Evolutionary conservation across 2,888 invertebrate species (phyloP).

Genomic region (Atethmia centrago): DNA sequence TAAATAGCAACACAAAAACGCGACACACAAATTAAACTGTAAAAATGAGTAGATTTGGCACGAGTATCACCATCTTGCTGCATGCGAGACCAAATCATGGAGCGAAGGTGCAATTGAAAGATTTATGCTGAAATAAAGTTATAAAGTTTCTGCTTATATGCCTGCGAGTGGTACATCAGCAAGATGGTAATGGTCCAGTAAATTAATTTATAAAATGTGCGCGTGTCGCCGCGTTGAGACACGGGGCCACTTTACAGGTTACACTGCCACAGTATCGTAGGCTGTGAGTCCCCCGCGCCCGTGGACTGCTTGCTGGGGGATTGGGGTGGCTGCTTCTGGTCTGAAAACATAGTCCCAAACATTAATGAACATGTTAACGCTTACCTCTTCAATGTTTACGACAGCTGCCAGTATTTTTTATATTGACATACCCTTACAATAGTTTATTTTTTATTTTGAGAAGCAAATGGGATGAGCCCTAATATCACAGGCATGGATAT

Average conservation of each 20-base stretch:
- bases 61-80: slow-evolving; percentile 82
- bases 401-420: slow-evolving; percentile 16
- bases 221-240: slow-evolving; percentile 66
- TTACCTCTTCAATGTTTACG: slow-evolving; percentile 9
- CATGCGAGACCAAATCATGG: slow-evolving; percentile 68
- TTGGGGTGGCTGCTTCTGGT: slow-evolving; percentile 96
- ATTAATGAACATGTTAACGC: not conserved
- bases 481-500: slow-evolving; percentile 33
- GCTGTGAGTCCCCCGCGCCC: slow-evolving; percentile 97
- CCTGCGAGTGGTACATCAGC: slow-evolving; percentile 74
- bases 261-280: slow-evolving; percentile 99
- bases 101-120: slow-evolving; percentile 67
- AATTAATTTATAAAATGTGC: slow-evolving; percentile 64
- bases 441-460: slow-evolving; percentile 11
- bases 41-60: slow-evolving; percentile 78
- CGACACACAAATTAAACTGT: slow-evolving; percentile 78
- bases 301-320: slow-evolving; percentile 94
- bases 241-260: slow-evolving; percentile 93
- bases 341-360: slow-evolving; percentile 85
- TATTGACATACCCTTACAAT: slow-evolving; percentile 5
- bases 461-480: slow-evolving; percentile 33
- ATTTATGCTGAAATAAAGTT: slow-evolving; percentile 60
- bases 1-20: slow-evolving; percentile 77
- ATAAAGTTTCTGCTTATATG: slow-evolving; percentile 63
- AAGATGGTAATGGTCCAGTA: slow-evolving; percentile 78